Conservation (phyloP, 2,113 vertebrate species). For the Nestor notabilis region DNA sequence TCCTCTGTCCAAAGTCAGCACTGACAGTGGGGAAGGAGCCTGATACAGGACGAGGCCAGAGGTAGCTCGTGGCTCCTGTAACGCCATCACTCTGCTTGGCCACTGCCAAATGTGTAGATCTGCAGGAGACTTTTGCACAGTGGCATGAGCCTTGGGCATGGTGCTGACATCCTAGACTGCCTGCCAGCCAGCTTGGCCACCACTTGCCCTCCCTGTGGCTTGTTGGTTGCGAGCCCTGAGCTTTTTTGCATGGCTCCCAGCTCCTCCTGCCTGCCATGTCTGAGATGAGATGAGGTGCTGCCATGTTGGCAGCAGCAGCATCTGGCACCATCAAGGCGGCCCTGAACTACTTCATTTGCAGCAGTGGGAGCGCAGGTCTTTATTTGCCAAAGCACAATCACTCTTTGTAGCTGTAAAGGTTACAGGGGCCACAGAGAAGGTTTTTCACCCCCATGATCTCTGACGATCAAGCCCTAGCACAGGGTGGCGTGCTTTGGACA, state of each 20-base stretch:
- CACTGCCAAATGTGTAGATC: background rate
- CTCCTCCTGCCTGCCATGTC: background rate
- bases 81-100: background rate
- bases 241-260: background rate
- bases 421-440: background rate
- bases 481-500: background rate
- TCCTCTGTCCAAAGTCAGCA: background rate
- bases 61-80: background rate
- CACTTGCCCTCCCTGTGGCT: rapidly evolving
- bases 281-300: background rate
- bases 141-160: rapidly evolving
- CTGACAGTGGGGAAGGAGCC: background rate
- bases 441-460: background rate
- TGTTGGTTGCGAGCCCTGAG: background rate
- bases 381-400: background rate
- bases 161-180: background rate
- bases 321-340: rapidly evolving
- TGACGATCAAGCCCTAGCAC: background rate
- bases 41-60: background rate
- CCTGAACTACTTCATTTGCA: background rate
- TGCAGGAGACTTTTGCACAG: background rate
- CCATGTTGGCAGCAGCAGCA: background rate
- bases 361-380: rapidly evolving
- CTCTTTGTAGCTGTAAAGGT: background rate
- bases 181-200: conserved; percentile 34